Conservation (phyloP, 2,797 vertebrate genomes). For the Megaceryle alcyon region DNA sequence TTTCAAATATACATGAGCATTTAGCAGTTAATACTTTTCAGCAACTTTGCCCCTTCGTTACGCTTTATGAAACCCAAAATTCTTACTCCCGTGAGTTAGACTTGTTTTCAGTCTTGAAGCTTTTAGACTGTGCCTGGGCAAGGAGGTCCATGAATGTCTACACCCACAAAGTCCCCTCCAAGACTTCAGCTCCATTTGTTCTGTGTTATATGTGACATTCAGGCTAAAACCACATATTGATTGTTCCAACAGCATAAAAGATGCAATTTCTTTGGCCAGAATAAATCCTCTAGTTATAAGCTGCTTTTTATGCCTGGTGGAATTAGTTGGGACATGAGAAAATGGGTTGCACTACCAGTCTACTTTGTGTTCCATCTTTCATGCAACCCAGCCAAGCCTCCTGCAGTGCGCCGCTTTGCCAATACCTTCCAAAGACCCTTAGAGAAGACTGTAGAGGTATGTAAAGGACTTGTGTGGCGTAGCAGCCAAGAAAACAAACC, state of each 20-base stretch:
- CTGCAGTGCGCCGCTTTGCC: fast-evolving
- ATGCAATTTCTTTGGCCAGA: neutral
- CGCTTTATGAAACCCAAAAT: fast-evolving
- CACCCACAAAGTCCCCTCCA: neutral
- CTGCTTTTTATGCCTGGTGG: neutral
- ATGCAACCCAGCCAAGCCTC: neutral
- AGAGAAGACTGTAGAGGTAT: neutral
- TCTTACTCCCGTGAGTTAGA: neutral
- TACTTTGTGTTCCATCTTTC: fast-evolving
- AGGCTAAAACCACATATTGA: neutral
- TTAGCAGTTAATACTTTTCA: neutral
- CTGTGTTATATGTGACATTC: neutral
- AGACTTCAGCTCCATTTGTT: neutral
- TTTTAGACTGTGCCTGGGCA: neutral
- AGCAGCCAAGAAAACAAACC: neutral
- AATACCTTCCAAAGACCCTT: neutral
- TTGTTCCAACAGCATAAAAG: neutral
- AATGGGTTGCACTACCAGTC: neutral
- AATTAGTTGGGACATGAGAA: neutral
- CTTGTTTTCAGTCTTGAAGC: neutral
- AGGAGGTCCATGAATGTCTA: neutral
- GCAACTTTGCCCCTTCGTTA: neutral
- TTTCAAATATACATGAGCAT: fast-evolving
- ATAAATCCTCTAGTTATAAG: neutral
- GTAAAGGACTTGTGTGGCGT: neutral